Base-by-base conservation (phyloP, 1,140 invertebrate genomes). In the Eupristina koningsbergeri region DNA sequence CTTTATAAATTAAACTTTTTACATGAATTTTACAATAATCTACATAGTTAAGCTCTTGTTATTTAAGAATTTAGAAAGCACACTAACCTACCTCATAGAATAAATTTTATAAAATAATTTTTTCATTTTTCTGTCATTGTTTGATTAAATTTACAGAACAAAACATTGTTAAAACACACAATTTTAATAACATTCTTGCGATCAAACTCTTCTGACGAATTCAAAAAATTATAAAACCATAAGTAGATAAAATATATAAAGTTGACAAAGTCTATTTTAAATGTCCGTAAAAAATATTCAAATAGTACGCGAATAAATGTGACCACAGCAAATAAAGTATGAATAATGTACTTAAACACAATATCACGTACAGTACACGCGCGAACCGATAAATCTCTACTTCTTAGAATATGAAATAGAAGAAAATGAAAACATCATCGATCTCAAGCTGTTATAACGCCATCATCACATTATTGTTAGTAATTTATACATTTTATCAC, bases 401-500 rank as follows among this genome's bases (percentile, higher is more conserved):
- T 74, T 74, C 73, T 3, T 34, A 74, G 73, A 74, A 74, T 50
- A 74, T 5, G 73, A 50, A 31, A 26, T 45, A 19, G 11, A 8
- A 50, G 41, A 74, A 74, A 45, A 45, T 45, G 9, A 73, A 45
- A 73, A 71, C 1, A 17, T 13, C 29, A 71, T 50, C 53, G 34
- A 78, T 19, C 31, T 58, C 22, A 17, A 26, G 8, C 50, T 36
- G n/a, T 9, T 39, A 64, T 9, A 1, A 22, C 19, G 58, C 0
- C 34, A 31, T 1, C 39, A 5, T 29, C 11, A 7, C 26, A 58
- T 58, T 79, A 67, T 79, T 26, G 63, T 69, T 22, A 15, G 26
- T 6, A 0, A 19, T 6, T 64, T 74, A 67, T 81, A 67, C 80
- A 74, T 73, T 81, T 81, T 61, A 73, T 81, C 69, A 74, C 50